Evolutionary conservation across 1,140 invertebrate species (phyloP).

Genomic region (Microvelia longipes): DNA sequence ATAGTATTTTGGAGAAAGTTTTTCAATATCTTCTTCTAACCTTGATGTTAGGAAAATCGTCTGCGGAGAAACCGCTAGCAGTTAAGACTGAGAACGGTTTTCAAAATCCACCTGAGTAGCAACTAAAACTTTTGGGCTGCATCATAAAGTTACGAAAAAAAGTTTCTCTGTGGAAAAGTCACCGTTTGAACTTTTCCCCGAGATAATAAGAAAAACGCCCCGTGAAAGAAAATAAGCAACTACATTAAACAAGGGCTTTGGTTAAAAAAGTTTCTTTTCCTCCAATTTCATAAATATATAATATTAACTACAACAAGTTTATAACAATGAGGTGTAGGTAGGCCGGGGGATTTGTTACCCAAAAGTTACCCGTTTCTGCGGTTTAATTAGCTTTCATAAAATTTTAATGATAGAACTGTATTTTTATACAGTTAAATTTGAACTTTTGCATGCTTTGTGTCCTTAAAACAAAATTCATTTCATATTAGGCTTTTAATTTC

Average conservation of each 20-base stretch:
- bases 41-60: neutral
- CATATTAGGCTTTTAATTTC: too few relatives aligned
- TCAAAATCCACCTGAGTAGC: neutral
- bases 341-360: too few relatives aligned
- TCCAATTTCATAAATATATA: neutral
- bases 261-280: neutral
- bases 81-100: neutral
- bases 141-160: neutral
- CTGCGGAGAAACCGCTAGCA: neutral
- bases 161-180: neutral
- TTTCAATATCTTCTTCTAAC: neutral
- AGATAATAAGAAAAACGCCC: neutral
- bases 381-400: neutral
- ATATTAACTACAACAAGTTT: neutral
- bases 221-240: neutral
- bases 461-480: too few relatives aligned
- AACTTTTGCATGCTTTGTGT: too few relatives aligned
- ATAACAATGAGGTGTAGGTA: neutral
- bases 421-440: too few relatives aligned
- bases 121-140: neutral
- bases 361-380: neutral
- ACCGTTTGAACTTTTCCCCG: neutral
- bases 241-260: neutral
- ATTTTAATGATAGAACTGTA: too few relatives aligned
- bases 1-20: neutral